Base-by-base conservation (phyloP, 2,888 invertebrate genomes). In the Eristalis tenax region DNA sequence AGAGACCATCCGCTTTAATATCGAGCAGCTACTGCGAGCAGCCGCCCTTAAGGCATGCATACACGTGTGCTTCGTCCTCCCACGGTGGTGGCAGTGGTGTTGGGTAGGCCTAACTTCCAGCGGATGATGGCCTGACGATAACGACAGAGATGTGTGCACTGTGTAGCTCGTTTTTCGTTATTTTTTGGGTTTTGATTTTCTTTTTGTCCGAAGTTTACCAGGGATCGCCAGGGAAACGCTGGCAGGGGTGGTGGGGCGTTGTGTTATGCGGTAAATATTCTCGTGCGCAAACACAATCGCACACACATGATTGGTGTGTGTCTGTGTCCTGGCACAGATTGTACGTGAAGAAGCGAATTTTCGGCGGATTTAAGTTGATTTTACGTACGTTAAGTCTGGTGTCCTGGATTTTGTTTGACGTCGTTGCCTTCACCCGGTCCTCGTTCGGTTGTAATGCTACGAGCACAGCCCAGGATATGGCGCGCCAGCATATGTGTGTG, bases 351-450 rank as follows among this genome's bases (percentile, higher is more conserved):
- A 76, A 81, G 76, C 76, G 76, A 84, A 64, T 63, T 66, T 71
- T 63, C 57, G 65, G 63, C 18, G 80, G 84, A 70, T 75, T 84
- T 79, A 76, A 80, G 79, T 11, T 32, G 74, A 79, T 59, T 70
- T 66, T 73, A 8, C 32, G 68, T 50, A 56, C 75, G 35, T 57
- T 40, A 66, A 79, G 69, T 75, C 70, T 32, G 65, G 28, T 84
- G 84, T 84, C 84, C 84, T 80, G 84, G 84, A 71, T 80, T 84
- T 70, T 70, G 75, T 66, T 76, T 84, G 76, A 80, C 61, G 68
- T 84, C 43, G 73, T 23, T 76, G 38, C 50, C 43, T 70, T 57
- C 3, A 22, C 35, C 40, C 75, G 70, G 65, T 43, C 26, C 70
- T 65, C 71, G 66, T 71, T 79, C 59, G 56, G 57, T 43, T 69